Percentiles rank a stretch among this genome's conserved stretches.
These are phyloP conservation scores for Caenorhabditis briggsae DNA, from an alignment of 1,140 invertebrate species.

Conservation along the genomic window DNA sequence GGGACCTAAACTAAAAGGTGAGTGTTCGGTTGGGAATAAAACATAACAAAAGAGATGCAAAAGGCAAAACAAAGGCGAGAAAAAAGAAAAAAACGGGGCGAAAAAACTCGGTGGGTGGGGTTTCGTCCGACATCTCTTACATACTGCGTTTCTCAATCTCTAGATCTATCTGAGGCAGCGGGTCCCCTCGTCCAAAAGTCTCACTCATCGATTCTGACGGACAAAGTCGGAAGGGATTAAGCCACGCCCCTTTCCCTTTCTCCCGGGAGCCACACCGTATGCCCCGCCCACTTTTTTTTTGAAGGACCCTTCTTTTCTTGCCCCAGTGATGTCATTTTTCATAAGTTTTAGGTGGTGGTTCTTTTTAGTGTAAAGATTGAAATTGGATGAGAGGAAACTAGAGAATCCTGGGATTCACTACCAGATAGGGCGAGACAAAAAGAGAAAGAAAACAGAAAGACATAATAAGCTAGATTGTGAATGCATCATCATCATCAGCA, in stretches of 20 bases:
- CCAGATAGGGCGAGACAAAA: constrained; percentile 7
- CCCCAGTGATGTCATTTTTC: constrained; percentile 18
- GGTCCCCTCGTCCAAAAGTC: constrained; percentile 49
- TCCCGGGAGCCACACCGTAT: constrained; percentile 35
- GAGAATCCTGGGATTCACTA: constrained; percentile 27
- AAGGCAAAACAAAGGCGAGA: constrained; percentile 39
- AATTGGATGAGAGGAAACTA: not conserved
- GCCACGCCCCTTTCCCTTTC: constrained; percentile 39
- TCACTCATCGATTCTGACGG: constrained; percentile 55
- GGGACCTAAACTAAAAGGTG: not conserved
- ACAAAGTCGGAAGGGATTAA: constrained; percentile 43
- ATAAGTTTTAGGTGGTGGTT: not conserved
- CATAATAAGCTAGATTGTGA: constrained; percentile 52
- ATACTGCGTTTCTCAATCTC: constrained; percentile 30
- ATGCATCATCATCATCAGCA: constrained; percentile 43
- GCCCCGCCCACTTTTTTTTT: constrained; percentile 1
- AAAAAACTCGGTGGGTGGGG: constrained; percentile 53
- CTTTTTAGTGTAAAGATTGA: not conserved
- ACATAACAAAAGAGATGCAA: constrained; percentile 29
- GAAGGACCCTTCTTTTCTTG: not conserved
- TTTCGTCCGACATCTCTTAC: constrained; percentile 40
- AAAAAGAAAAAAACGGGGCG: constrained; percentile 51
- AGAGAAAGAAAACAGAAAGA: constrained; percentile 8
- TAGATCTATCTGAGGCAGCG: constrained; percentile 28
- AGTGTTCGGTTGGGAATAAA: not conserved